A percentile compares a stretch with the other conserved stretches of the same genome.
Conservation (phyloP, 2,888 invertebrate genomes). For the Pristionchus fissidentatus region DNA sequence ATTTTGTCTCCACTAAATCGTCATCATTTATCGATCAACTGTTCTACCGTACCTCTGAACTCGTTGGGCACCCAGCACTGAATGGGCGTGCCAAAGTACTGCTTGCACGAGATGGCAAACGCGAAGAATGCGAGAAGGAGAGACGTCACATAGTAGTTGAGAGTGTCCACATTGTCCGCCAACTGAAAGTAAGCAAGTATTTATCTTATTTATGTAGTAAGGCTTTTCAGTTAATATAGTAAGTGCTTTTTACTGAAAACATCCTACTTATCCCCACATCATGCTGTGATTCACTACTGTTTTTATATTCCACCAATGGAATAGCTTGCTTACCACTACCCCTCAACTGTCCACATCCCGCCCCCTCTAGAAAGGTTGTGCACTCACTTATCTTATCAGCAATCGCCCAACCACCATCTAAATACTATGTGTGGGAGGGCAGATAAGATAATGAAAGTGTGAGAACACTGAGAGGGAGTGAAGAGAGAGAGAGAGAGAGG, state of each 20-base stretch:
- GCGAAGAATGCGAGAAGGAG: constrained; percentile 77
- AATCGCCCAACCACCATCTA: not conserved
- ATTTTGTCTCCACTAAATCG: no score
- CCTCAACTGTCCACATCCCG: not conserved
- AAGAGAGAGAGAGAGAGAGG: not conserved
- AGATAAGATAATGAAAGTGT: not conserved
- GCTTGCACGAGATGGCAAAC: constrained; percentile 77
- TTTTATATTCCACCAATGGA: no score
- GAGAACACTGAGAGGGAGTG: not conserved
- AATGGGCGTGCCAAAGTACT: constrained; percentile 78
- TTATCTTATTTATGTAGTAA: not conserved
- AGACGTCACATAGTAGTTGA: constrained; percentile 77
- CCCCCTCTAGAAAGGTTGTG: not conserved
- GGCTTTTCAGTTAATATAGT: not conserved
- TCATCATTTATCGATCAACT: no score
- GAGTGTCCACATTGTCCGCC: constrained; percentile 77
- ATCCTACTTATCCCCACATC: not conserved
- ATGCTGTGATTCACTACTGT: not conserved
- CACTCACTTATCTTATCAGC: not conserved
- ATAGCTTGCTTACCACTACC: not conserved
- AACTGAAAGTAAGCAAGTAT: constrained; percentile 53
- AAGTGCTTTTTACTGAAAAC: not conserved
- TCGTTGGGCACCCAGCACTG: constrained; percentile 76
- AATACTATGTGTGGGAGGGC: not conserved
- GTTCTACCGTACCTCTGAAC: constrained; percentile 51